A percentile compares a stretch with the other conserved stretches of the same genome.
phyloP scores from a whole-genome alignment of 2,797 vertebrate species.

The Sebastolobus altivelis region DNA sequence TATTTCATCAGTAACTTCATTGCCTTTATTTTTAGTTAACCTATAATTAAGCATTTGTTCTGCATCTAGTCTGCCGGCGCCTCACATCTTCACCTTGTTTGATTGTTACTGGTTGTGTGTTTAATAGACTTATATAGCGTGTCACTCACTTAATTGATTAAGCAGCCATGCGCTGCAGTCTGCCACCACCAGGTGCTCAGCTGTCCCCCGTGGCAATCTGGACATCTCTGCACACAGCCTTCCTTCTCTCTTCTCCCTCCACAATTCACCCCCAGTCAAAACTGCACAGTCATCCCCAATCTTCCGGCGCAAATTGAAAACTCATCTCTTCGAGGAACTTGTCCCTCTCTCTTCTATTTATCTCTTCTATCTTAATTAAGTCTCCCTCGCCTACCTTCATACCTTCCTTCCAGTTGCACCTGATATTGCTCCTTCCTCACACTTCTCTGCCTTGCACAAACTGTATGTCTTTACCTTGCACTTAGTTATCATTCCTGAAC shows the following conservation, averaged over 20 bases:
- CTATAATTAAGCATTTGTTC: background rate
- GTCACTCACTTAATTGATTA: constrained; percentile 2
- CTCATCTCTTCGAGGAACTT: constrained; percentile 30
- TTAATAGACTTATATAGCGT: background rate
- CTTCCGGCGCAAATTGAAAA: constrained; percentile 43
- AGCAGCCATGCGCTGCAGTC: background rate
- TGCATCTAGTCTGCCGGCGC: background rate
- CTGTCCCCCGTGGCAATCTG: constrained; percentile 25
- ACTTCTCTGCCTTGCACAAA: constrained; percentile 8
- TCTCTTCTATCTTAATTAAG: constrained; percentile 61
- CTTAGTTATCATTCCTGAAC: constrained; percentile 3
- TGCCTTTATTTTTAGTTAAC: background rate
- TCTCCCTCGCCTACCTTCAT: constrained; percentile 24
- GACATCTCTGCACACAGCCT: constrained; percentile 10
- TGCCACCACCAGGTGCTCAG: constrained; percentile 16
- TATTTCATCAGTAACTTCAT: background rate
- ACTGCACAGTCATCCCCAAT: constrained; percentile 42
- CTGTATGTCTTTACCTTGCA: background rate
- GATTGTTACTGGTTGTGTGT: background rate
- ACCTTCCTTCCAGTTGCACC: constrained; percentile 20
- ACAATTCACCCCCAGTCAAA: constrained; percentile 33
- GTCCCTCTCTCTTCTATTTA: constrained; percentile 23
- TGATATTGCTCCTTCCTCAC: constrained; percentile 21
- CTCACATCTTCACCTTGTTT: background rate
- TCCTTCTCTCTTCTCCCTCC: background rate